Percentiles rank a stretch among this genome's conserved stretches.
phyloP scores from a whole-genome alignment of 2,888 invertebrate genomes.

The Antheraea assamensis region DNA sequence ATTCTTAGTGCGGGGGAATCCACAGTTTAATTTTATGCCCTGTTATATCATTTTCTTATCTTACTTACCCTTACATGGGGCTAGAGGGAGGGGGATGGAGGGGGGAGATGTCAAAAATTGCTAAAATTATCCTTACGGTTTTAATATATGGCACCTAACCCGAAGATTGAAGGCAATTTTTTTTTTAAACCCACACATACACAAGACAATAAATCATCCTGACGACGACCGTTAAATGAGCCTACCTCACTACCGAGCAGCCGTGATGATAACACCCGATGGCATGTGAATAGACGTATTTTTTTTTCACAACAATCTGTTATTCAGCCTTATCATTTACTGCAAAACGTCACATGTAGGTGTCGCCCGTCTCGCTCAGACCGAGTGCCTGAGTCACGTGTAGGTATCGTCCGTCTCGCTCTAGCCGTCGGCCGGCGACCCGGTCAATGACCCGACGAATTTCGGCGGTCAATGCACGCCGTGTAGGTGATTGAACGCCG shows the following conservation, averaged over 20 bases:
- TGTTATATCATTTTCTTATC: no score
- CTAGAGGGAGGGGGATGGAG: no score
- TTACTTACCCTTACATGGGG: no score
- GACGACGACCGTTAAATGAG: constrained; percentile 3
- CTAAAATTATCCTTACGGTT: no score
- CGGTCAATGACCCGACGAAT: constrained; percentile 17
- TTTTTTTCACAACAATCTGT: constrained; percentile 9
- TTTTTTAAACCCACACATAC: no score
- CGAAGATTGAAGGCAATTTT: no score
- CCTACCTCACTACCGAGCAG: constrained; percentile 1
- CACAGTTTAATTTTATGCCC: no score
- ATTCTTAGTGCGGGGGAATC: no score
- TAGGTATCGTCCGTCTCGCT: constrained; percentile 1
- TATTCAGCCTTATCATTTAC: constrained; percentile 14
- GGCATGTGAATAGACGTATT: not conserved
- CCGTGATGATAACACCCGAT: constrained; percentile 2
- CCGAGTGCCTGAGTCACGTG: not conserved
- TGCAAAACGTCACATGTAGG: constrained; percentile 13
- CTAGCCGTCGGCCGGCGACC: constrained; percentile 19
- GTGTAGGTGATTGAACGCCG: constrained; percentile 25
- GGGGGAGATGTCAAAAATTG: no score
- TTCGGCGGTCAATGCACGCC: constrained; percentile 15
- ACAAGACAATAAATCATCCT: constrained; percentile 2
- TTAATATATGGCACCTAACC: no score
- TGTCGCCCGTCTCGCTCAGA: not conserved